Evolutionary conservation across 2,888 invertebrate genomes (phyloP), one percentile per base, ranked within the genome.

Genomic region (Oxyteleia sp.): DNA sequence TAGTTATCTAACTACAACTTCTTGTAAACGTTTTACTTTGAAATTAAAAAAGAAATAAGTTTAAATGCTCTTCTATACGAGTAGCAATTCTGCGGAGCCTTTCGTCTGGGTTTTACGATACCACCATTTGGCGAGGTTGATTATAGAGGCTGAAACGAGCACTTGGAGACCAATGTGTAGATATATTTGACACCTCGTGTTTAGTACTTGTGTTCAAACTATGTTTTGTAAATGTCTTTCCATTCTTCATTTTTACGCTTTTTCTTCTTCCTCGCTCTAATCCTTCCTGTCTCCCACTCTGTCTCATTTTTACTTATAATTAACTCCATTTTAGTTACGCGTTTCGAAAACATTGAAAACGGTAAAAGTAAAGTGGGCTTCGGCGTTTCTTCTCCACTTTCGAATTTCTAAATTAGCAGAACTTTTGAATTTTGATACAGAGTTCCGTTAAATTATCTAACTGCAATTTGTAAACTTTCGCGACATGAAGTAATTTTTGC

Each of bases 41-140:
- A 61, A 82, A 78, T 82, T 76, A 76, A 78, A 72, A 72, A 66
- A 78, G 74, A 78, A 82, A 82, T 75, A 75, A 75, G 75, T 82
- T 75, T 64, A 53, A 76, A 76, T 66, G 82, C 53, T 71, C 76
- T 35, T 41, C 51, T 66, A 57, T 63, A 82, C 71, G 66, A 72
- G 66, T 32, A 35, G 78, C 82, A 82, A 82, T 82, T 83, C 38
- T 41, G 63, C 38, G 59, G 72, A 75, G 69, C 81, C 75, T 63
- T 81, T 79, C 83, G 72, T 72, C 68, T 61, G 74, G 79, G 74
- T 83, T 83, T 83, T 83, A 83, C 83, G 79, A 83, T 75, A 75
- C 83, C 78, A 26, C 74, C 79, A 83, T 83, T 83, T 75, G 72
- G 74, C 53, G 51, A 79, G 68, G 69, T 79, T 83, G 79, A 83